Conservation (phyloP, 35 echinoderm and acorn worm genomes). For the Stichopus chloronotus region DNA sequence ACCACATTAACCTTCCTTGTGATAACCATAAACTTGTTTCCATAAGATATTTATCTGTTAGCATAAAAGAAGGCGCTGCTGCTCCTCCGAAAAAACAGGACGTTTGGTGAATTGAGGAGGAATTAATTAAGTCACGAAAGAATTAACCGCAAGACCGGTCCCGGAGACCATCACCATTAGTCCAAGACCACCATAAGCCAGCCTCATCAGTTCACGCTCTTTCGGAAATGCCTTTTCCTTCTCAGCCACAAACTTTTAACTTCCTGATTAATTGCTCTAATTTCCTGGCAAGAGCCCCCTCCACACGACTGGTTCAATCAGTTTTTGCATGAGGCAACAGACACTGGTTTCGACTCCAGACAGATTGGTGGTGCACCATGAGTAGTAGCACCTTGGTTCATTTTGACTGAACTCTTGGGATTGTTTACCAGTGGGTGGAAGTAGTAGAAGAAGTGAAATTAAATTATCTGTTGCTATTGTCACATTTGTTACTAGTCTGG, state of each 20-base stretch:
- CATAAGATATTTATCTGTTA: not conserved
- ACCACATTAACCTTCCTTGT: not conserved
- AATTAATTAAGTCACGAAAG: conserved; percentile 14
- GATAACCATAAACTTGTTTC: conserved; percentile 9
- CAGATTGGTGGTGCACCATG: no score
- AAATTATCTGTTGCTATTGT: not conserved
- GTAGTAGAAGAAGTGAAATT: no score
- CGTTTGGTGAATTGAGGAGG: conserved; percentile 7
- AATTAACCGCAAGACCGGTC: not conserved
- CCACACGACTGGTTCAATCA: conserved; percentile 17
- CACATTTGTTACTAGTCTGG: not conserved
- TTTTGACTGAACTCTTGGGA: no score
- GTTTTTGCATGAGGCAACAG: not conserved
- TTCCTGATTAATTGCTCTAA: conserved; percentile 21
- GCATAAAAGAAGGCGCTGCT: not conserved
- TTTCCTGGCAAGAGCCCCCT: not conserved
- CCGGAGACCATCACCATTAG: not conserved
- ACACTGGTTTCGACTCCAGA: no score
- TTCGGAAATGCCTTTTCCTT: not conserved
- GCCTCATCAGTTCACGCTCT: conserved; percentile 23
- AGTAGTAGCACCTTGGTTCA: no score
- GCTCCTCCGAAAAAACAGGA: not conserved
- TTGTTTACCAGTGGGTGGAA: no score
- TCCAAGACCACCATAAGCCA: conserved; percentile 1
- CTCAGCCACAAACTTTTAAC: conserved; percentile 27